Percentiles rank a stretch among this genome's conserved stretches.
Evolutionary conservation across 2,113 vertebrate genomes (phyloP).

Genomic region (Perca schrenkii): DNA sequence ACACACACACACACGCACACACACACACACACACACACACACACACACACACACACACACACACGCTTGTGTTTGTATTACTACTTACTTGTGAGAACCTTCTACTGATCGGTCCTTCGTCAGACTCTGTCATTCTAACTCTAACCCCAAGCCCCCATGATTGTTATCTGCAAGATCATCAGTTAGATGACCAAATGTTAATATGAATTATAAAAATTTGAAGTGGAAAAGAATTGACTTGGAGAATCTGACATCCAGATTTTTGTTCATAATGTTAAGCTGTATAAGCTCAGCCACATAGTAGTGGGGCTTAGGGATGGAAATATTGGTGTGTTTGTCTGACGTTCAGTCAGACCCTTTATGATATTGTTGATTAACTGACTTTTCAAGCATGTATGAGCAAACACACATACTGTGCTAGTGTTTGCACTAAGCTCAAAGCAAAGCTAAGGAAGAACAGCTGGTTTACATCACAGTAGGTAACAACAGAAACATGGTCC

Average conservation of each 20-base stretch:
- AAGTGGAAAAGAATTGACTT: neutral
- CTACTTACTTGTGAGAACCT: constrained; percentile 25
- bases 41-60: constrained; percentile 29
- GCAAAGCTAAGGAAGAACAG: neutral
- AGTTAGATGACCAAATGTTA: neutral
- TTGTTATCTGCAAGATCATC: neutral
- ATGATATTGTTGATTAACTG: neutral
- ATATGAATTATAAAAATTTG: neutral
- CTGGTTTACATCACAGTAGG: neutral
- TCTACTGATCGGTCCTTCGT: constrained; percentile 11
- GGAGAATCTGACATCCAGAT: neutral
- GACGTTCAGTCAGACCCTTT: neutral
- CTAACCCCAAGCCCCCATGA: too few species aligned
- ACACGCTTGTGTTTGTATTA: neutral
- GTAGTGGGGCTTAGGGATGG: neutral
- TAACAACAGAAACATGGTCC: neutral
- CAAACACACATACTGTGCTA: neutral
- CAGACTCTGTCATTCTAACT: constrained; percentile 4
- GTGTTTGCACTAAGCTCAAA: constrained; percentile 10
- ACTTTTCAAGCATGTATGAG: neutral
- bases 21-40: constrained; percentile 28
- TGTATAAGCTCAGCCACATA: neutral
- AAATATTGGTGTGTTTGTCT: constrained; percentile 5
- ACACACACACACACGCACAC: constrained; percentile 22
- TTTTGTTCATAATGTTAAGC: neutral